A percentile compares a stretch with the other conserved stretches of the same genome.
Conservation (phyloP, 2,888 invertebrate species). For the Cheilosia grossa region DNA sequence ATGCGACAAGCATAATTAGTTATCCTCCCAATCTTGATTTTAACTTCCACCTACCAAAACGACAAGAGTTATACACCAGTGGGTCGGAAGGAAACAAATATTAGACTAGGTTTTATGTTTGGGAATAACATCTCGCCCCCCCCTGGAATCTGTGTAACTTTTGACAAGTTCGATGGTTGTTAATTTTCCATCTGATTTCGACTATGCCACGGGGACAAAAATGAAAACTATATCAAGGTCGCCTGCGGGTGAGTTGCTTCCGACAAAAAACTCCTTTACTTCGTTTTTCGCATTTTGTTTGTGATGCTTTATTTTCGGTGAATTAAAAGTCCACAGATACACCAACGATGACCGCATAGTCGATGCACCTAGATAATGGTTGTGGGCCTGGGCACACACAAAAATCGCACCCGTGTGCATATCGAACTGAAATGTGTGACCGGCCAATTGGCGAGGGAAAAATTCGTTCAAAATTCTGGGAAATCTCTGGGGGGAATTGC, state of each 20-base stretch:
- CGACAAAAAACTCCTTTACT: constrained; percentile 11
- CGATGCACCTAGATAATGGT: constrained; percentile 31
- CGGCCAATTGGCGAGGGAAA: constrained; percentile 51
- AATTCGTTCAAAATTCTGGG: constrained; percentile 44
- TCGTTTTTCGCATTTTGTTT: constrained; percentile 6
- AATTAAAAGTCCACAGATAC: constrained; percentile 4
- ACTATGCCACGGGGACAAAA: constrained; percentile 54
- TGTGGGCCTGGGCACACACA: not conserved
- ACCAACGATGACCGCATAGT: constrained; percentile 9
- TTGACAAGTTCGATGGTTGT: constrained; percentile 69
- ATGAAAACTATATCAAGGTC: constrained; percentile 65
- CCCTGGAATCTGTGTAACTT: constrained; percentile 51
- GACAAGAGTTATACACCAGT: not conserved
- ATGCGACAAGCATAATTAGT: constrained; percentile 71
- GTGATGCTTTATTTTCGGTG: no score
- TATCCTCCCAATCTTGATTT: constrained; percentile 65
- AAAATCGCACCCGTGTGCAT: constrained; percentile 12
- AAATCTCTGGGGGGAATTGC: constrained; percentile 60
- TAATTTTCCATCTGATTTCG: constrained; percentile 61
- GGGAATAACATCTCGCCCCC: constrained; percentile 40
- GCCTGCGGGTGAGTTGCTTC: constrained; percentile 44
- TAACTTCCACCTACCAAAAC: constrained; percentile 9
- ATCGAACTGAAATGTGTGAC: constrained; percentile 17
- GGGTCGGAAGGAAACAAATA: constrained; percentile 31
- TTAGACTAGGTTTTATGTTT: constrained; percentile 70